Evolutionary conservation across 2,797 vertebrate species (phyloP).

Genomic region (Remorina albescens): DNA sequence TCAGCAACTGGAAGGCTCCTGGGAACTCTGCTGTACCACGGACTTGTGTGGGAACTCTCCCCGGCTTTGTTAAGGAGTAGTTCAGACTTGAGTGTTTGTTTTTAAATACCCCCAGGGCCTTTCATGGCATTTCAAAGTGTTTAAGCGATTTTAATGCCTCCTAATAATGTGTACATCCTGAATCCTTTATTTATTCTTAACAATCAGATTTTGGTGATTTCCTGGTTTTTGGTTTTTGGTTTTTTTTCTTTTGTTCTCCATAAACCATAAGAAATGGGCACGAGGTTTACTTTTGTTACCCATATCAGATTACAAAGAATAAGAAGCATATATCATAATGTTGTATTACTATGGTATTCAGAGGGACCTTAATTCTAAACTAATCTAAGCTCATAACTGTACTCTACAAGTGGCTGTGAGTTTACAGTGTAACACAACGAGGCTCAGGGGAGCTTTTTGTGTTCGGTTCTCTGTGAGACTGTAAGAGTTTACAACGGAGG

Average conservation of each 20-base stretch:
- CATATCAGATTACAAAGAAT: background rate
- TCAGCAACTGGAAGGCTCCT: constrained; percentile 35
- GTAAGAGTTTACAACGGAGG: constrained; percentile 23
- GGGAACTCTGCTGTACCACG: constrained; percentile 23
- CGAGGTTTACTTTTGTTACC: background rate
- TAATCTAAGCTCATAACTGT: constrained; percentile 8
- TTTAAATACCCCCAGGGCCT: constrained; percentile 54
- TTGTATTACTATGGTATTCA: background rate
- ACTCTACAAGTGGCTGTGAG: background rate
- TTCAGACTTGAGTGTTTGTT: constrained; percentile 56
- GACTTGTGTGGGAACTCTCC: constrained; percentile 48
- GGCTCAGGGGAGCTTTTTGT: constrained; percentile 10
- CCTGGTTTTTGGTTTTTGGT: background rate
- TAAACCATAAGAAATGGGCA: background rate
- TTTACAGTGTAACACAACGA: constrained; percentile 6
- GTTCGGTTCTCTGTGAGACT: constrained; percentile 16
- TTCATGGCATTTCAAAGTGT: constrained; percentile 30
- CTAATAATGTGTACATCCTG: constrained; percentile 33
- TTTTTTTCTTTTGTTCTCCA: background rate
- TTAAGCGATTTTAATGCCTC: constrained; percentile 38
- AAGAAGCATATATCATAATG: background rate
- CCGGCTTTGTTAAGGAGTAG: constrained; percentile 57
- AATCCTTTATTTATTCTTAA: constrained; percentile 23
- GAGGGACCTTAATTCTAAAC: background rate
- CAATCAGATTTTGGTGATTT: constrained; percentile 11